Percentiles rank a stretch among this genome's conserved stretches.
Conservation (phyloP, 2,888 invertebrate genomes). For the Phortica magna region DNA sequence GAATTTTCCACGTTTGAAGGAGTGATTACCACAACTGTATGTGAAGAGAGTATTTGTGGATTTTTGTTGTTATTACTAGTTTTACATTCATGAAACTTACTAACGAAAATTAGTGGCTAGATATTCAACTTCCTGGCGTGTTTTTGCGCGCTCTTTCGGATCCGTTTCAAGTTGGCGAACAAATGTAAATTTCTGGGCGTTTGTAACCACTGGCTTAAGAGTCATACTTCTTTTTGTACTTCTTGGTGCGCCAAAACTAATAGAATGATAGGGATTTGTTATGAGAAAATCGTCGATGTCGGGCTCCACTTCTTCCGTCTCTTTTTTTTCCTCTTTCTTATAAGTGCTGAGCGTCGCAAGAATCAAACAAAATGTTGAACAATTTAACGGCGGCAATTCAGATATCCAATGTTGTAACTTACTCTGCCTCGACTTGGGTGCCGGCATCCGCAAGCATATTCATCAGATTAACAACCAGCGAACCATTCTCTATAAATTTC, state of each 20-base stretch:
- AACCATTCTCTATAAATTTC: conserved; percentile 41
- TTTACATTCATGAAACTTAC: background rate
- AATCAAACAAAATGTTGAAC: too few species aligned
- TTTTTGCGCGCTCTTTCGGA: conserved; percentile 24
- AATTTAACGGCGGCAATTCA: background rate
- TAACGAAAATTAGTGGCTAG: conserved; percentile 55
- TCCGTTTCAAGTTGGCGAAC: conserved; percentile 49
- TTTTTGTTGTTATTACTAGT: too few species aligned
- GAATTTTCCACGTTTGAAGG: conserved; percentile 48
- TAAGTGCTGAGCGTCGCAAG: too few species aligned
- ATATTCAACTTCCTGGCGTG: conserved; percentile 39
- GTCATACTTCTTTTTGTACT: too few species aligned
- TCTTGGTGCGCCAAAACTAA: too few species aligned
- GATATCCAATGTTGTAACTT: background rate
- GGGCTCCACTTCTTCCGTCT: too few species aligned
- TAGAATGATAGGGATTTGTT: too few species aligned
- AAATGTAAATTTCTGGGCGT: conserved; percentile 47
- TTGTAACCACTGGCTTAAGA: fast-evolving
- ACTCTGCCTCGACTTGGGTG: conserved; percentile 49
- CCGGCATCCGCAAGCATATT: conserved; percentile 43
- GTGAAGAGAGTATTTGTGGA: background rate
- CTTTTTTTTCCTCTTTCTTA: background rate
- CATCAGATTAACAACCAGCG: conserved; percentile 44
- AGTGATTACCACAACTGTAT: conserved; percentile 50
- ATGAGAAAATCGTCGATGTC: too few species aligned